phyloP scores from a whole-genome alignment of 2,113 vertebrate species.

The Riparia riparia region DNA sequence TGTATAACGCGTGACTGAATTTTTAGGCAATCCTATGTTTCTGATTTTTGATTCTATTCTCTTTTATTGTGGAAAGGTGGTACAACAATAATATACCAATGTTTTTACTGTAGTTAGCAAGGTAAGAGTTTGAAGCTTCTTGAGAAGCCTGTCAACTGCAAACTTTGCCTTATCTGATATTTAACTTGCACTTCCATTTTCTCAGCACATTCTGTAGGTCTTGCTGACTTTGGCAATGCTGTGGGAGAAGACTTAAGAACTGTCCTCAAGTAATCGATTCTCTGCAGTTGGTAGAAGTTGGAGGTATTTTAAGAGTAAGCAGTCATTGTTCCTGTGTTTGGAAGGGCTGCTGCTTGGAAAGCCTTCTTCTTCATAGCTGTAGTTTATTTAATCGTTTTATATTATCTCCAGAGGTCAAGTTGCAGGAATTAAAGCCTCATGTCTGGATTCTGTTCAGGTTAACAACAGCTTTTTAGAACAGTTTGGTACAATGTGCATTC shows the following conservation, averaged over 20 bases:
- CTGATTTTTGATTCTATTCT: not conserved
- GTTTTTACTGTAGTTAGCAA: not conserved
- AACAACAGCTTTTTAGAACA: not conserved
- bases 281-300: not conserved
- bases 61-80: not conserved
- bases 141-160: not conserved
- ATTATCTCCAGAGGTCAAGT: not conserved
- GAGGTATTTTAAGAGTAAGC: not conserved
- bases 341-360: not conserved
- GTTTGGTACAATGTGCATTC: not conserved
- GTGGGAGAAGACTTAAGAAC: not conserved
- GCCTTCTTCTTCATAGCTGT: not conserved
- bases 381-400: not conserved
- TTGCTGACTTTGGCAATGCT: not conserved
- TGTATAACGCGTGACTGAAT: not conserved
- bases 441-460: not conserved
- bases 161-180: not conserved
- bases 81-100: not conserved
- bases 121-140: not conserved
- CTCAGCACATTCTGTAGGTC: not conserved
- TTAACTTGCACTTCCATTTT: not conserved
- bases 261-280: not conserved
- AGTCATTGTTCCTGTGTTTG: not conserved
- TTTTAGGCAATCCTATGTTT: not conserved
- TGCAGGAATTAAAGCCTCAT: not conserved